Evolutionary conservation across 1,140 invertebrate species (phyloP), one percentile per base, ranked within the genome.

Genomic region (Asobara japonica): DNA sequence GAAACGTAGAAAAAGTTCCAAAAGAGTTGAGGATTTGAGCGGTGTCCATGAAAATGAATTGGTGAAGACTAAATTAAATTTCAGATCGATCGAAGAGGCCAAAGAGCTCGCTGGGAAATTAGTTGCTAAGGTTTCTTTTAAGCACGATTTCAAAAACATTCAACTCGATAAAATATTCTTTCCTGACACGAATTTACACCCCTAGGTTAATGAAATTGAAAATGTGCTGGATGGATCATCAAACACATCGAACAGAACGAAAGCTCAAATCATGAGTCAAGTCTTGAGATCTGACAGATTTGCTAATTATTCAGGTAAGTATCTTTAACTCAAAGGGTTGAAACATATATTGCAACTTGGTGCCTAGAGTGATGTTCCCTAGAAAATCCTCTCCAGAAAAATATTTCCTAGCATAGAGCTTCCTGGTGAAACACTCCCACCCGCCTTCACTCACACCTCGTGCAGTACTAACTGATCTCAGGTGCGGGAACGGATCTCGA

Each of bases 91-190:
- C 18, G 29, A 61, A 51, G 62, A 72, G 29, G 51, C 65, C 16
- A 66, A 60, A 61, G 18, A 61, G 20, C 71, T 72, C 36, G 71
- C 65, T 30, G 18, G 51, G 5, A 60, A 60, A 56, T 31, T 72
- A 5, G 51, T 66, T 61, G 64, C 29, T 3, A 72, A 67, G 29
- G 71, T 70, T 30, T 62, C 25, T 25, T 45, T 45, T 51, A 13
- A 11, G 5, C 22, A 45, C 8, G 27, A 65, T 31, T 64, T 31
- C 31, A 65, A 31, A 38, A n/a, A 13, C n/a, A 31, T 30, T 5
- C n/a, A 64, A 64, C 33, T n/a, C 33, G 64, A 45, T 16, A 45
- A 72, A 60, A 22, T 45, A 25, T 20, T 38, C 36, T 13, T n/a
- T 38, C 36, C 8, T 1, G 10, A 10, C 8, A 45, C 10, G 3